Conservation (phyloP, 2,113 vertebrate genomes). For the Peromyscus californicus region DNA sequence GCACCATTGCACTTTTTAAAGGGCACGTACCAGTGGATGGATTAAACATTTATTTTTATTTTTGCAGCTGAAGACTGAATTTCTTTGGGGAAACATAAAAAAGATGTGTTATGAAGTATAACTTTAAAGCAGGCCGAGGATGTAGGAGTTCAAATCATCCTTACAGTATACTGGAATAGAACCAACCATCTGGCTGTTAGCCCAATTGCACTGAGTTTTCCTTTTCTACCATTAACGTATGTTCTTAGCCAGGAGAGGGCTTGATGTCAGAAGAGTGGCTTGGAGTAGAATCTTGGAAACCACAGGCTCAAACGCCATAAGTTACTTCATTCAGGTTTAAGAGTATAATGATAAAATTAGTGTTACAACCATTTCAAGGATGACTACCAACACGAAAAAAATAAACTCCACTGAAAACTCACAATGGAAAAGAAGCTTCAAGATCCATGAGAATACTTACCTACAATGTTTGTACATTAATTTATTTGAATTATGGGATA, state of each 20-base stretch:
- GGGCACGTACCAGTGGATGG: constrained; percentile 72
- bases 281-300: constrained; percentile 59
- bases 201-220: constrained; percentile 37
- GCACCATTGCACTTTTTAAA: constrained; percentile 39
- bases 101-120: constrained; percentile 41
- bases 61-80: constrained; percentile 46
- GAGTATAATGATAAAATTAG: constrained; percentile 3
- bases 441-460: background rate
- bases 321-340: constrained; percentile 31
- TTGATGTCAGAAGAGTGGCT: constrained; percentile 46
- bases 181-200: constrained; percentile 49
- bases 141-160: constrained; percentile 34
- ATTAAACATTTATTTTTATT: constrained; percentile 57
- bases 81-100: background rate
- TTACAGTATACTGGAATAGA: constrained; percentile 52
- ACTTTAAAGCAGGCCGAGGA: constrained; percentile 43
- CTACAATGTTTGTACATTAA: background rate
- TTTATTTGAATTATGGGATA: background rate
- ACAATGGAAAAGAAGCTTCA: constrained; percentile 38
- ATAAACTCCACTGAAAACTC: constrained; percentile 17
- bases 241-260: constrained; percentile 49
- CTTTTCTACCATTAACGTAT: constrained; percentile 42
- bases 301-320: constrained; percentile 50
- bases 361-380: background rate
- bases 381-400: background rate